Conservation (phyloP, 2,797 vertebrate species). For the Odontamblyopus lacepedii region DNA sequence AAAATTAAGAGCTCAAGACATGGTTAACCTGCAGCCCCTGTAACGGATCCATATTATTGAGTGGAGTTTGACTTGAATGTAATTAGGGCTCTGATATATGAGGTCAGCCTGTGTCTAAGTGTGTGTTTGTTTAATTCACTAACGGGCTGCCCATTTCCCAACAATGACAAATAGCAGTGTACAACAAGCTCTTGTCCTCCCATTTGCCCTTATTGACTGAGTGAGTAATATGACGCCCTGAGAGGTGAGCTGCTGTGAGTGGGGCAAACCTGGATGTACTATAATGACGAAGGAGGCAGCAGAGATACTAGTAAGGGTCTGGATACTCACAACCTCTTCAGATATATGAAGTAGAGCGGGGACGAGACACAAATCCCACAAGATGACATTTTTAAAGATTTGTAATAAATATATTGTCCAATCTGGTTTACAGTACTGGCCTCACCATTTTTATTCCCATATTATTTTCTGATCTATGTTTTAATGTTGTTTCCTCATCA, state of each 20-base stretch:
- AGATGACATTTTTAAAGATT: too few relatives aligned
- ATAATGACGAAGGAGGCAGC: not conserved
- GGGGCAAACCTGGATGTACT: not conserved
- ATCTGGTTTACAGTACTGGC: too few relatives aligned
- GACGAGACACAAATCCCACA: too few relatives aligned
- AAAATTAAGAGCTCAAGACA: constrained; percentile 26
- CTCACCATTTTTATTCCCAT: too few relatives aligned
- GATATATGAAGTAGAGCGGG: too few relatives aligned
- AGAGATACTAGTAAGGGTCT: not conserved
- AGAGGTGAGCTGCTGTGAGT: not conserved
- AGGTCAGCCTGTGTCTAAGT: constrained; percentile 29
- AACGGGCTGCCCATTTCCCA: constrained; percentile 36
- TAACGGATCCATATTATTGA: constrained; percentile 53
- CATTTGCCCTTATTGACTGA: constrained; percentile 29
- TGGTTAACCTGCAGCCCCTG: constrained; percentile 28
- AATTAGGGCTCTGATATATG: constrained; percentile 62
- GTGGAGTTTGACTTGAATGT: constrained; percentile 30
- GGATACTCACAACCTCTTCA: too few relatives aligned
- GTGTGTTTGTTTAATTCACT: constrained; percentile 40
- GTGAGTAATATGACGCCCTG: constrained; percentile 25
- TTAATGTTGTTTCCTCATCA: too few relatives aligned
- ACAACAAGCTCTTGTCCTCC: constrained; percentile 34
- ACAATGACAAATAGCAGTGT: constrained; percentile 32
- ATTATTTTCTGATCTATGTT: too few relatives aligned
- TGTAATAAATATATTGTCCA: too few relatives aligned